These are phyloP conservation scores for Lathamus discolor DNA, from an alignment of 2,113 vertebrate species.

Conservation along the genomic window DNA sequence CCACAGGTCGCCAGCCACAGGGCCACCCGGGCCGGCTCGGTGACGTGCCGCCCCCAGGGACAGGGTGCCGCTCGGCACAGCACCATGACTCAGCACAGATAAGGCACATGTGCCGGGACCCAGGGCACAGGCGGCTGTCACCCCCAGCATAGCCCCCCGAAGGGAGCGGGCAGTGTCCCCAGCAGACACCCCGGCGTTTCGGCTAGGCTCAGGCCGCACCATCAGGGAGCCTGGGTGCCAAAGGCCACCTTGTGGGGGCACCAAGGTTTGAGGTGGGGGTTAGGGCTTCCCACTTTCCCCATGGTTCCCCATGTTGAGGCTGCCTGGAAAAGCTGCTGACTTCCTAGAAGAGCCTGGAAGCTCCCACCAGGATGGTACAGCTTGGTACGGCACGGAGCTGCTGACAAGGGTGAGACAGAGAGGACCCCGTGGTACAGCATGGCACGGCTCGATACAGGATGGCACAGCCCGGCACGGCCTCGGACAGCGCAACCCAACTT, in stretches of 20 bases:
- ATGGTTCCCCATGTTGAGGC: neutral
- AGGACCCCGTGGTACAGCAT: neutral
- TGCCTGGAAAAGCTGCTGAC: neutral
- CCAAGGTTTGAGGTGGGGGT: rapidly evolving
- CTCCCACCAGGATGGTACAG: neutral
- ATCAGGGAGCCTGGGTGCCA: neutral
- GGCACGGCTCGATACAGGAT: neutral
- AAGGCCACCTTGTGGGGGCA: neutral
- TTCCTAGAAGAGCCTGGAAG: neutral
- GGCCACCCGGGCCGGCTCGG: rapidly evolving
- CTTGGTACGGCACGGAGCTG: neutral
- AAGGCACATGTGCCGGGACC: neutral
- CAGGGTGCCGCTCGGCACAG: neutral
- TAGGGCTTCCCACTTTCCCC: neutral
- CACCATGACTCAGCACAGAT: conserved; percentile 48
- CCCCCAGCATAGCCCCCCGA: rapidly evolving
- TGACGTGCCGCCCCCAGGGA: neutral
- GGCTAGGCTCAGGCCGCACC: neutral
- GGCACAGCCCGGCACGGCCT: neutral
- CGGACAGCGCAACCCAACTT: neutral
- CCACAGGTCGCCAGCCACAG: neutral
- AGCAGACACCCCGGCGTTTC: rapidly evolving
- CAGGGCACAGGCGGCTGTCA: rapidly evolving
- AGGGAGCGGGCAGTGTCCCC: rapidly evolving
- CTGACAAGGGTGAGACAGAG: neutral